Base-by-base conservation (phyloP, 2,888 invertebrate genomes). In the Pachymerium ferrugineum region DNA sequence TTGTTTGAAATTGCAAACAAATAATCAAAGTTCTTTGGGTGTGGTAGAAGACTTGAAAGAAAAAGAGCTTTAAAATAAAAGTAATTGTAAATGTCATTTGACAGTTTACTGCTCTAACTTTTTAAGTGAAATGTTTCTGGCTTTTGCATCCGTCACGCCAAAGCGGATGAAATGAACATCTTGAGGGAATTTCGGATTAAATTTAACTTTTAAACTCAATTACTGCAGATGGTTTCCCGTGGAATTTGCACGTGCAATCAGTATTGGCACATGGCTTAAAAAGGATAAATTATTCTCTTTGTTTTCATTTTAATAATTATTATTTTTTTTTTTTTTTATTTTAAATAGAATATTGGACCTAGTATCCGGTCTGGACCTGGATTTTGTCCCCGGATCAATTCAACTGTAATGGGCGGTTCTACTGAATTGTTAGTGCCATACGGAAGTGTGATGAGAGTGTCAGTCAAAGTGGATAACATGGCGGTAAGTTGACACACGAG, bases 301-400 rank as follows among this genome's bases (percentile, higher is more conserved):
- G 8, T 35, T 8, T 12, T 35, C 8, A 12, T 12, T 35, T 35
- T 8, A 12, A 35, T 14, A 16, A 62, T 16, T 62, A 14, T 12
- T 38, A 5, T 19, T 71, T 12, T 12, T 71, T 42, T 54, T 29
- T 47, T 33, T 42, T 73, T 71, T 71, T 72, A 4, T 47, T 78
- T 73, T 25, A 81, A 82, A 62, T 83, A 89, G 89, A 88, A 94
- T 80, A 90, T 92, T 80, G 95, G 95, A 33, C 94, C 95, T 70
- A 94, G 94, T 82, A 94, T 94, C 83, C 88, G 95, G 77, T 94
- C 94, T 74, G 97, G 97, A 12, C 96, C 97, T 70, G 90, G 91
- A 29, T 94, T 93, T 83, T 97, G 97, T 84, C 96, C 97, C 33
- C 92, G 94, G 75, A 94, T 97, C 79, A 94, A 95, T 83, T 90